These are phyloP conservation scores for Noctua janthina DNA, from an alignment of 2,888 invertebrate species.

Conservation along the genomic window DNA sequence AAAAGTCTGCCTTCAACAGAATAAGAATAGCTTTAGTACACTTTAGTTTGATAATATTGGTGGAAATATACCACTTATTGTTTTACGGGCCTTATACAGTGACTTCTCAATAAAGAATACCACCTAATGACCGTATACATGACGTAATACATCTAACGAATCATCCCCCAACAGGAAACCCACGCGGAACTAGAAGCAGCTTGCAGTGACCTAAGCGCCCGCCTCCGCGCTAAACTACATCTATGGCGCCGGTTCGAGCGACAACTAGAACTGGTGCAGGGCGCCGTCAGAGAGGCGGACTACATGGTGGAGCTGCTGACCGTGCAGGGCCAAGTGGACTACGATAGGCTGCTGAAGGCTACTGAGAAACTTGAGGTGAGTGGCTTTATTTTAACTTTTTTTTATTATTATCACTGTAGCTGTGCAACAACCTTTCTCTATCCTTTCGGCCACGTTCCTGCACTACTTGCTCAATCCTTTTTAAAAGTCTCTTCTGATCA, in stretches of 20 bases:
- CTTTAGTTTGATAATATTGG: background rate
- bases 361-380: constrained; percentile 96
- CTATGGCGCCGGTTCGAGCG: constrained; percentile 95
- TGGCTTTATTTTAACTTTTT: background rate
- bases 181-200: constrained; percentile 93
- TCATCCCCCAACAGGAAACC: constrained; percentile 89
- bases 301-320: constrained; percentile 96
- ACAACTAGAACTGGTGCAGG: constrained; percentile 94
- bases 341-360: constrained; percentile 94
- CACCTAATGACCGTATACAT: background rate
- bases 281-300: constrained; percentile 95
- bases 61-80: background rate
- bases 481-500: background rate
- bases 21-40: background rate
- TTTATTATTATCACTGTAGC: background rate
- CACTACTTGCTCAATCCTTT: background rate
- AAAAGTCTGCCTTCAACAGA: background rate
- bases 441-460: background rate
- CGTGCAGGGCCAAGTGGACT: constrained; percentile 96
- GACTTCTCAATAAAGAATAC: too few relatives aligned
- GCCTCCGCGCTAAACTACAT: constrained; percentile 92
- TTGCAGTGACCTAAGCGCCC: constrained; percentile 92
- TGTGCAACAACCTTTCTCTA: background rate
- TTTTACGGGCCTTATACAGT: too few relatives aligned
- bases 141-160: background rate